phyloP scores from a whole-genome alignment of 2,113 vertebrate species.

The Cyphotilapia sp. region DNA sequence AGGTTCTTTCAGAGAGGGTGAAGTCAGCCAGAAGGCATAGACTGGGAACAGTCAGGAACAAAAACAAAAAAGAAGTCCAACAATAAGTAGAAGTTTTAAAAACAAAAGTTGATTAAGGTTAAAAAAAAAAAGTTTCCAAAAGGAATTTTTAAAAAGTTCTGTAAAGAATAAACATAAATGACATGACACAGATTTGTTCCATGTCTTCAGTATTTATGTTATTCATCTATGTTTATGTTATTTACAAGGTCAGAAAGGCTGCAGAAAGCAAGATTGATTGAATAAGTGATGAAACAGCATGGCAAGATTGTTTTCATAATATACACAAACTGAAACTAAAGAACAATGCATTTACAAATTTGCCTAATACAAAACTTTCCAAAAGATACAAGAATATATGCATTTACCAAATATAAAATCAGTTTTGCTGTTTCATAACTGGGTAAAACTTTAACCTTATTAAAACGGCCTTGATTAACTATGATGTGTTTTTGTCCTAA shows the following conservation, averaged over 20 bases:
- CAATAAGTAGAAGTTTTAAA: neutral
- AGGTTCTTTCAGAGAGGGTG: neutral
- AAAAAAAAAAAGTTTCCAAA: neutral
- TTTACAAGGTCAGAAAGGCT: neutral
- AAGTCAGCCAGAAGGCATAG: neutral
- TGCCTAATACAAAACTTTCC: rapidly evolving
- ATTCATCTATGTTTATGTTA: neutral
- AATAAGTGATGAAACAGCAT: rapidly evolving
- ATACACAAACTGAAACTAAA: neutral
- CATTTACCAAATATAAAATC: neutral
- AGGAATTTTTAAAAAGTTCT: neutral
- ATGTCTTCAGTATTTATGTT: neutral
- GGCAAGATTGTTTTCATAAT: neutral
- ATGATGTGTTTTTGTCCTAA: neutral
- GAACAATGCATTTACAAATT: rapidly evolving
- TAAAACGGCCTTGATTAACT: rapidly evolving
- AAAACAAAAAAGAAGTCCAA: neutral
- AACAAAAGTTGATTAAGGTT: rapidly evolving
- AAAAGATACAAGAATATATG: neutral
- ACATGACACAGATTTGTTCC: neutral
- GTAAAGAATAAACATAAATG: neutral
- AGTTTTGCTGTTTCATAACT: neutral
- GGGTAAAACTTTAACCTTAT: neutral
- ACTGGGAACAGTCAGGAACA: neutral
- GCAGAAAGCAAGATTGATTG: neutral